Conservation (phyloP, 2,797 vertebrate genomes). For the Thaleichthys pacificus region DNA sequence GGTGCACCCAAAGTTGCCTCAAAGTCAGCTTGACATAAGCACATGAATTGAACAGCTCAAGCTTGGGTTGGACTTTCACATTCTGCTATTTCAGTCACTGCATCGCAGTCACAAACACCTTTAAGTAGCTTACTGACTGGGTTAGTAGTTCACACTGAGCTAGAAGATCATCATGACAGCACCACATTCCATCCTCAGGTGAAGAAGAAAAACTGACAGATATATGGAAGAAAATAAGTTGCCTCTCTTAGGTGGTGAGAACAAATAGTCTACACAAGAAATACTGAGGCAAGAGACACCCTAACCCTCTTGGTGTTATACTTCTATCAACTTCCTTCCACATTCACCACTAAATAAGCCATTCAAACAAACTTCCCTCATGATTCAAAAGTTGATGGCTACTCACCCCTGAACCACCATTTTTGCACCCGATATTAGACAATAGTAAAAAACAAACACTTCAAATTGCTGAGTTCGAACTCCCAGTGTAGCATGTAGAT, state of each 20-base stretch:
- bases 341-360: background rate
- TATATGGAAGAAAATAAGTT: background rate
- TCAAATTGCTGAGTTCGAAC: background rate
- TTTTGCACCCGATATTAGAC: background rate
- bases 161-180: background rate
- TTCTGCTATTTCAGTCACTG: slow-evolving; percentile 9
- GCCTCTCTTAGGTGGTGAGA: background rate
- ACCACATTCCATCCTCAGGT: background rate
- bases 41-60: background rate
- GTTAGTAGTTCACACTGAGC: background rate
- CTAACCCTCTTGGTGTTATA: background rate
- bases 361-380: background rate
- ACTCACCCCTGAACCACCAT: slow-evolving; percentile 15
- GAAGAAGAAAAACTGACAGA: background rate
- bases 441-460: background rate
- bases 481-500: background rate
- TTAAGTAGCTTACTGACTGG: slow-evolving; percentile 26
- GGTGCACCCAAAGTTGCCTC: background rate
- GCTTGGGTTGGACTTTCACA: slow-evolving; percentile 7
- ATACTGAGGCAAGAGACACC: no score
- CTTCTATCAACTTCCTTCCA: background rate
- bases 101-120: slow-evolving; percentile 18
- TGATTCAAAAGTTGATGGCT: background rate
- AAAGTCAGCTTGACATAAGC: no score
- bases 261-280: no score